Evolutionary conservation across 1,140 invertebrate genomes (phyloP).

Genomic region (Araneus ventricosus): DNA sequence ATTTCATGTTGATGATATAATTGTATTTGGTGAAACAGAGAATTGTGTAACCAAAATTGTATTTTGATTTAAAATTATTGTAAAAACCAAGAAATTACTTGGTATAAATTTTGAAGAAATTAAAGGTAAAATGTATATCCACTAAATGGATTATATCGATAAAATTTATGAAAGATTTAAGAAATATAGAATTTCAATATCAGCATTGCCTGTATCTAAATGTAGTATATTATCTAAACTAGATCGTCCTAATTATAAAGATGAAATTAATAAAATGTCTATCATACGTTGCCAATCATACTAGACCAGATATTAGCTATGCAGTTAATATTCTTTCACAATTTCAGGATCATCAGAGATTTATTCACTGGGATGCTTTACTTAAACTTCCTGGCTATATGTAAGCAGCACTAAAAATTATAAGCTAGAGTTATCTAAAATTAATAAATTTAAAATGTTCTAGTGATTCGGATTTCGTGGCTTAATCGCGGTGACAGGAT

Average conservation of each 20-base stretch:
- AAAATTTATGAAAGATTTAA: neutral
- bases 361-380: neutral
- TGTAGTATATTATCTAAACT: neutral
- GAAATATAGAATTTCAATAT: neutral
- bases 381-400: conserved; percentile 20
- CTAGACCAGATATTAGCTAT: conserved; percentile 21
- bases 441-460: neutral
- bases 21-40: too few relatives aligned
- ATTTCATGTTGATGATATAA: too few relatives aligned
- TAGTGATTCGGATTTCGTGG: neutral
- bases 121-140: neutral
- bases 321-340: neutral
- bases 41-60: neutral
- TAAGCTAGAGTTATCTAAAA: neutral
- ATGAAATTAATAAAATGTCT: neutral
- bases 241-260: neutral
- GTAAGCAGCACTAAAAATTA: neutral
- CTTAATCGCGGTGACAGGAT: neutral
- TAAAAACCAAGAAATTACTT: neutral
- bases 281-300: neutral
- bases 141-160: neutral
- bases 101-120: neutral
- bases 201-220: neutral
- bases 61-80: conserved; percentile 17
- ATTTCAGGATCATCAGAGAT: neutral